Evolutionary conservation across 2,113 vertebrate genomes (phyloP).

Genomic region (Python bivittatus): DNA sequence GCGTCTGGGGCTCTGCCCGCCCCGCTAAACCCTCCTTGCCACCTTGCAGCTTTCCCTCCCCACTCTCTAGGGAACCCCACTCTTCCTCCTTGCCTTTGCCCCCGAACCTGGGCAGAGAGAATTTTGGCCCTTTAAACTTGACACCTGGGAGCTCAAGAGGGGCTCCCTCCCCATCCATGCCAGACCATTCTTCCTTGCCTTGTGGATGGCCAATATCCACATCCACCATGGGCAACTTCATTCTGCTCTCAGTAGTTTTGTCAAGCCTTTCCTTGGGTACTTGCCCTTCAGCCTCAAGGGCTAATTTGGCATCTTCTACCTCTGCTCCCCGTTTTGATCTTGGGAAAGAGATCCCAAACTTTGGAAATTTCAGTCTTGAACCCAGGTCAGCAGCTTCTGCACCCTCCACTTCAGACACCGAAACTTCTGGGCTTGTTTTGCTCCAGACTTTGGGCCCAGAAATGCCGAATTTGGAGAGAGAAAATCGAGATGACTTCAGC

Average conservation of each 20-base stretch:
- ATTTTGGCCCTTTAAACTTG: slow-evolving; percentile 73
- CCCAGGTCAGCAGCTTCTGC: slow-evolving; percentile 58
- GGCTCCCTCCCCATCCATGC: slow-evolving; percentile 67
- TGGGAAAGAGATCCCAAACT: slow-evolving; percentile 68
- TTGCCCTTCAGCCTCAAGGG: slow-evolving; percentile 21
- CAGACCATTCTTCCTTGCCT: slow-evolving; percentile 61
- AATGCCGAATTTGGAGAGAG: slow-evolving; percentile 70
- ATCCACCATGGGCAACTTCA: slow-evolving; percentile 80
- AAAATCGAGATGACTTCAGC: slow-evolving; percentile 69
- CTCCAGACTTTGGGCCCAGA: slow-evolving; percentile 59
- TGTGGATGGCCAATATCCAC: slow-evolving; percentile 75
- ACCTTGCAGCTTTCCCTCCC: neutral
- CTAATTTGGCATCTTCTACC: slow-evolving; percentile 28
- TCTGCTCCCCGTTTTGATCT: slow-evolving; percentile 56
- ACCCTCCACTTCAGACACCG: slow-evolving; percentile 40
- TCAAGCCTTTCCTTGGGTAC: slow-evolving; percentile 21
- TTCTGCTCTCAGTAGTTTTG: slow-evolving; percentile 45
- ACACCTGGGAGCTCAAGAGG: slow-evolving; percentile 67
- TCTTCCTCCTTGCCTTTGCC: slow-evolving; percentile 63
- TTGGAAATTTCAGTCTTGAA: slow-evolving; percentile 65
- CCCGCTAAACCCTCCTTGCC: slow-evolving; percentile 42
- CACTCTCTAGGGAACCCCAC: slow-evolving; percentile 44
- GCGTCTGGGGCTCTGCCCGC: slow-evolving; percentile 65
- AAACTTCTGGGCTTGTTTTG: slow-evolving; percentile 44
- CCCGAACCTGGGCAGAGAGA: slow-evolving; percentile 79